Evolutionary conservation across 2,113 vertebrate species (phyloP).

Genomic region (Nibea coibor): DNA sequence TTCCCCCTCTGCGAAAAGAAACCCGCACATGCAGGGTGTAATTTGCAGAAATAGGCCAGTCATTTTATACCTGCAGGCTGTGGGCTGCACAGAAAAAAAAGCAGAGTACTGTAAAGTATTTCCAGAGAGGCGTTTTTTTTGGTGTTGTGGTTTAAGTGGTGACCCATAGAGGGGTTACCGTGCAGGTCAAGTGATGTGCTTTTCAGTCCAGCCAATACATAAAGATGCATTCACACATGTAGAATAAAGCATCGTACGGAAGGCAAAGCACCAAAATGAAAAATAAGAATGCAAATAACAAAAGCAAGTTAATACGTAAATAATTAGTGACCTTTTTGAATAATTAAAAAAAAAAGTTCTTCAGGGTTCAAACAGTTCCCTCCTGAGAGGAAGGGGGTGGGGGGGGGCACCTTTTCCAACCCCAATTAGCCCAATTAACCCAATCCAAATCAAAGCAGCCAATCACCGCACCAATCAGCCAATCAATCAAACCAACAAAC

Average conservation of each 20-base stretch:
- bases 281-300: neutral
- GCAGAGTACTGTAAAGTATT: conserved; percentile 51
- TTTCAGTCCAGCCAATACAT: neutral
- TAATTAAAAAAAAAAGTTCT: neutral
- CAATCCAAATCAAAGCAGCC: conserved; percentile 36
- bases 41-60: conserved; percentile 76
- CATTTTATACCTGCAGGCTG: conserved; percentile 65
- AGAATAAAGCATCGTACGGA: neutral
- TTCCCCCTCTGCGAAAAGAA: conserved; percentile 34
- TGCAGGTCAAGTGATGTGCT: conserved; percentile 37
- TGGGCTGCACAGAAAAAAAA: conserved; percentile 28
- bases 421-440: conserved; percentile 30
- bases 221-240: neutral
- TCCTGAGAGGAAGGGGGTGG: neutral
- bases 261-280: neutral
- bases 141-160: conserved; percentile 48
- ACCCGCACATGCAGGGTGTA: conserved; percentile 60
- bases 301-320: too few species aligned
- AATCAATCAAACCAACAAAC: conserved; percentile 49
- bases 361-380: neutral
- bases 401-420: neutral
- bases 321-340: too few species aligned
- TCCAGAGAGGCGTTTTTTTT: conserved; percentile 38
- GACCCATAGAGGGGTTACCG: conserved; percentile 35
- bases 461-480: conserved; percentile 50